Conservation (phyloP, 2,113 vertebrate species). For the Loxodonta africana region DNA sequence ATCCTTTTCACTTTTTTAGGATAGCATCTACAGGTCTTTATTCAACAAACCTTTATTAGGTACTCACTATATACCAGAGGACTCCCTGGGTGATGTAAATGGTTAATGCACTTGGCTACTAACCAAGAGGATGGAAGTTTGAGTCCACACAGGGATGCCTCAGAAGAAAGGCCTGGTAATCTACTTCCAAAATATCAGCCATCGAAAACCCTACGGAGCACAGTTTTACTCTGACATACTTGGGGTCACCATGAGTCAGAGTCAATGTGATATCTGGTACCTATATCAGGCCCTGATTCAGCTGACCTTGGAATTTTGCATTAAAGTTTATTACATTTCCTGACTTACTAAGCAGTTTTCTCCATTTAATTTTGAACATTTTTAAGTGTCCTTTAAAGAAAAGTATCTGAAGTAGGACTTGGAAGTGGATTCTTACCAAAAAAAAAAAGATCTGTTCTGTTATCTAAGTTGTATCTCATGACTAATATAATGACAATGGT, state of each 20-base stretch:
- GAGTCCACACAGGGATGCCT: not conserved
- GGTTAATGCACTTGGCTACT: not conserved
- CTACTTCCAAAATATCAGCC: not conserved
- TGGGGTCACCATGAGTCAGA: not conserved
- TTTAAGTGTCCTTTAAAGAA: conserved; percentile 2
- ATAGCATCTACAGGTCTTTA: not conserved
- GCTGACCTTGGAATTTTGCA: not conserved
- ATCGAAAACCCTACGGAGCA: not conserved
- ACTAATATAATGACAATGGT: conserved; percentile 30
- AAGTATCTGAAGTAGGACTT: conserved; percentile 5
- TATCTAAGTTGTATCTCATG: not conserved
- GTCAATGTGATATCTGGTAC: not conserved
- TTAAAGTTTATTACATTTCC: not conserved
- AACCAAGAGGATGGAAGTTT: not conserved
- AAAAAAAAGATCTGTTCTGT: conserved; percentile 21
- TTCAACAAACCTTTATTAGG: not conserved
- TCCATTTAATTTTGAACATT: not conserved
- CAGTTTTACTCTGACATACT: not conserved
- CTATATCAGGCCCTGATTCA: not conserved
- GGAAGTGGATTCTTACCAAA: not conserved
- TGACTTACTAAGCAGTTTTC: not conserved
- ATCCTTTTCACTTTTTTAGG: conserved; percentile 11
- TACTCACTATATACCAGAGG: not conserved
- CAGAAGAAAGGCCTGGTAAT: no score
- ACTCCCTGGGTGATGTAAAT: not conserved